Percentiles rank a stretch among this genome's conserved stretches.
phyloP scores from a whole-genome alignment of 2,113 vertebrate genomes.

The Eptesicus fuscus region DNA sequence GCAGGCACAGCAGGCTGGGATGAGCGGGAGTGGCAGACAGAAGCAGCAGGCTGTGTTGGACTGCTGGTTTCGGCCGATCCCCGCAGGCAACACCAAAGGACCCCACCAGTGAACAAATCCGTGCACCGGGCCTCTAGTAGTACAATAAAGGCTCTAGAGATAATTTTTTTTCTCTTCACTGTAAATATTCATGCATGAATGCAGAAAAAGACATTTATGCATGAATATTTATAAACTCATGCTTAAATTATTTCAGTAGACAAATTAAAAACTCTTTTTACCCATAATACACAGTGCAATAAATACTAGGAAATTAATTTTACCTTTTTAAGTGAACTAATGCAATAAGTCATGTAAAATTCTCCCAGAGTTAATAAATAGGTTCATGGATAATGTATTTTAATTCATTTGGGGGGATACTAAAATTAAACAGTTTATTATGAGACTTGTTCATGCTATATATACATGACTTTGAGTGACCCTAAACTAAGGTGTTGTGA shows the following conservation, averaged over 20 bases:
- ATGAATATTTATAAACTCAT: not conserved
- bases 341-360: not conserved
- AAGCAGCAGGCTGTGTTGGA: too few species aligned
- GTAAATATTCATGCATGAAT: not conserved
- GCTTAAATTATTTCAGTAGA: not conserved
- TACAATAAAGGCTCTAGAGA: not conserved
- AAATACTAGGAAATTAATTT: not conserved
- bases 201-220: not conserved
- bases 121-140: too few species aligned
- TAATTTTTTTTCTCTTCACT: not conserved
- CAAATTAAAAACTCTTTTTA: not conserved
- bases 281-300: not conserved
- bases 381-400: not conserved
- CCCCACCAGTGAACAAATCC: too few species aligned
- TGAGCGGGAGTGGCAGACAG: too few species aligned
- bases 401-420: not conserved
- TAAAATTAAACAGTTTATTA: not conserved
- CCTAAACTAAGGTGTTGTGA: not conserved
- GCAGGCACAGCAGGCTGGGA: too few species aligned
- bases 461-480: not conserved
- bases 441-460: not conserved
- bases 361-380: not conserved
- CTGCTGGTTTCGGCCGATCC: too few species aligned
- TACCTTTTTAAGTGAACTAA: not conserved
- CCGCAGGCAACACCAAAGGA: too few species aligned